Conservation (phyloP, 1,140 invertebrate genomes). For the Sitophilus oryzae region DNA sequence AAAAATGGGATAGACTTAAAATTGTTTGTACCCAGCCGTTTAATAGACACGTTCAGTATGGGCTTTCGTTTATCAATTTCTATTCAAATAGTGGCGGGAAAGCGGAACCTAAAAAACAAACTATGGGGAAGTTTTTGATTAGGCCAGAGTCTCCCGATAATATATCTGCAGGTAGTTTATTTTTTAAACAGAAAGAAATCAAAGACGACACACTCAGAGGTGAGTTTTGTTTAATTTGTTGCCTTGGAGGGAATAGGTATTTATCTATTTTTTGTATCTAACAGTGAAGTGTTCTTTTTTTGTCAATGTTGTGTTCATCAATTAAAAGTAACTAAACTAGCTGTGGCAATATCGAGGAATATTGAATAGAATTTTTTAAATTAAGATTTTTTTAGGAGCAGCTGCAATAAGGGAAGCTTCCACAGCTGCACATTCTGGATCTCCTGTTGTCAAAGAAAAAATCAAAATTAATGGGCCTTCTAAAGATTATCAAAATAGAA, state of each 20-base stretch:
- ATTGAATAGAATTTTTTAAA: no score
- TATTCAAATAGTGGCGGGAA: constrained; percentile 36
- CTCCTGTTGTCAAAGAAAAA: constrained; percentile 27
- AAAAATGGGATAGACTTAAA: constrained; percentile 80
- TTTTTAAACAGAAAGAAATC: constrained; percentile 45
- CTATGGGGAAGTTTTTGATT: constrained; percentile 56
- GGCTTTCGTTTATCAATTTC: constrained; percentile 72
- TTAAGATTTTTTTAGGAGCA: no score
- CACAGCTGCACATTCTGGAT: constrained; percentile 13
- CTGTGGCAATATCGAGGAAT: no score
- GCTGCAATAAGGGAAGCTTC: constrained; percentile 41
- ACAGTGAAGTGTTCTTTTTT: no score
- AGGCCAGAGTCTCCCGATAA: constrained; percentile 52
- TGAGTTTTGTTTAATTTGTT: constrained; percentile 9
- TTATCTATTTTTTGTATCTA: no score
- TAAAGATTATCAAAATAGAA: constrained; percentile 1
- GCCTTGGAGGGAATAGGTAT: no score
- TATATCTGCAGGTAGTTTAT: constrained; percentile 48
- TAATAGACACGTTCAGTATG: constrained; percentile 72
- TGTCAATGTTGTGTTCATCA: no score
- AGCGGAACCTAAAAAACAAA: constrained; percentile 23
- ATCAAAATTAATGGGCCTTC: constrained; percentile 16
- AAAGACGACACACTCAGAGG: constrained; percentile 31
- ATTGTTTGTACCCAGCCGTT: constrained; percentile 82
- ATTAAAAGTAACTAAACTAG: no score